A percentile compares a stretch with the other conserved stretches of the same genome.
These are phyloP conservation scores for Agrotis segetum DNA, from an alignment of 2,888 invertebrate species.

Conservation along the genomic window DNA sequence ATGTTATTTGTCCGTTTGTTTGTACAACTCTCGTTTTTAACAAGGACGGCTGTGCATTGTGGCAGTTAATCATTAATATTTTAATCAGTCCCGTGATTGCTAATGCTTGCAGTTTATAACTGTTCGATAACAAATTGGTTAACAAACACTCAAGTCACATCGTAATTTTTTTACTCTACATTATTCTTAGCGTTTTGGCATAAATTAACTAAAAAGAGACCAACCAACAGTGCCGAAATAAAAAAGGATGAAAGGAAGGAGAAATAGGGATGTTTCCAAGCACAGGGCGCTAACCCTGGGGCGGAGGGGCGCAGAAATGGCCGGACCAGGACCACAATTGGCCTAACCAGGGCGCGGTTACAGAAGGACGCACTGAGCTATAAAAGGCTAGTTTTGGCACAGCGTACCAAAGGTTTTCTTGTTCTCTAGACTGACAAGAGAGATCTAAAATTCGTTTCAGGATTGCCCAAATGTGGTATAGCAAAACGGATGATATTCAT, in stretches of 20 bases:
- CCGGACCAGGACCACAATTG: no score
- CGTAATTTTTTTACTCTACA: no score
- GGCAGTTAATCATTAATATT: slow-evolving; percentile 41
- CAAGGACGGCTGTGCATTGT: slow-evolving; percentile 64
- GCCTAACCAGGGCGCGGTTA: no score
- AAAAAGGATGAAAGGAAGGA: no score
- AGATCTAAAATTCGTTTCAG: neutral
- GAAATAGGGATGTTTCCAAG: no score
- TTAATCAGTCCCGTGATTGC: slow-evolving; percentile 36
- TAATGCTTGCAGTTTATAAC: neutral
- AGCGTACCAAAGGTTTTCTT: neutral
- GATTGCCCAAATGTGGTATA: neutral
- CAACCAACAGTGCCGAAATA: no score
- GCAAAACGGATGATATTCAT: neutral
- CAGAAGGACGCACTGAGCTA: no score
- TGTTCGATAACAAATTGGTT: neutral
- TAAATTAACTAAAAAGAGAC: neutral
- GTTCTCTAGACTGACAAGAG: neutral
- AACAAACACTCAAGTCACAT: no score
- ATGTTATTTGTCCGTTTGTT: slow-evolving; percentile 61
- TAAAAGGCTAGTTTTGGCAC: no score
- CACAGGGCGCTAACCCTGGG: no score
- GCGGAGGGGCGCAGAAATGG: no score
- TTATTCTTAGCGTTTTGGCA: no score
- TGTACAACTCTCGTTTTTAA: slow-evolving; percentile 68